phyloP scores from a whole-genome alignment of 1,140 invertebrate genomes.

The Melitaea cinxia region DNA sequence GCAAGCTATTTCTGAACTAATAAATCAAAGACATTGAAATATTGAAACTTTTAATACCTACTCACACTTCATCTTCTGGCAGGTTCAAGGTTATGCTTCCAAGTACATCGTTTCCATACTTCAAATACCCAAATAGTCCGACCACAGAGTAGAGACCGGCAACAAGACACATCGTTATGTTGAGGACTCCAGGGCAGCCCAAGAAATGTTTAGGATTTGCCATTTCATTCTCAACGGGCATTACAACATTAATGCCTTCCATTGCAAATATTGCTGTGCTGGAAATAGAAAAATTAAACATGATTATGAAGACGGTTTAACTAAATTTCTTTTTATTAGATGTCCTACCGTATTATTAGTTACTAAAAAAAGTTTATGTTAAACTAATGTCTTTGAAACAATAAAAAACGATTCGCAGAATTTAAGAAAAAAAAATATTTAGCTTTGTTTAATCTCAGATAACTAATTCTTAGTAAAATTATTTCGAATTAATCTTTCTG shows the following conservation, averaged over 20 bases:
- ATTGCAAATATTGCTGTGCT: conserved; percentile 35
- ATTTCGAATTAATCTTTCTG: too few relatives aligned
- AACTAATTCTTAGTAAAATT: too few relatives aligned
- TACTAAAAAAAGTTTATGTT: too few relatives aligned
- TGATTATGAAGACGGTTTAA: background rate
- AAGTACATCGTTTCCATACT: conserved; percentile 22
- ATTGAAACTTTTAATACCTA: background rate
- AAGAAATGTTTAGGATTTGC: conserved; percentile 21
- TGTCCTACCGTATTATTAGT: too few relatives aligned
- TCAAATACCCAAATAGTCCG: conserved; percentile 31
- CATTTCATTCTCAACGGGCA: conserved; percentile 34
- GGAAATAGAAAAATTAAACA: conserved; percentile 1
- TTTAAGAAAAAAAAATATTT: too few relatives aligned
- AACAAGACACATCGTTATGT: conserved; percentile 18
- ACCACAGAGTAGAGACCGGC: conserved; percentile 18
- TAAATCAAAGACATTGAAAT: background rate
- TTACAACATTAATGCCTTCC: conserved; percentile 29
- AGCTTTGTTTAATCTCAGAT: too few relatives aligned
- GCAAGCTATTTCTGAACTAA: too few relatives aligned
- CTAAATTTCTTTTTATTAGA: too few relatives aligned
- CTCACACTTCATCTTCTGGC: conserved; percentile 18
- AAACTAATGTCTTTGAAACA: too few relatives aligned
- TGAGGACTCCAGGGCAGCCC: conserved; percentile 26
- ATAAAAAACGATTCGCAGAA: too few relatives aligned
- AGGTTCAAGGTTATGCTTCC: conserved; percentile 31